Evolutionary conservation across 2,888 invertebrate species (phyloP).

Genomic region (Halocaridina rubra): DNA sequence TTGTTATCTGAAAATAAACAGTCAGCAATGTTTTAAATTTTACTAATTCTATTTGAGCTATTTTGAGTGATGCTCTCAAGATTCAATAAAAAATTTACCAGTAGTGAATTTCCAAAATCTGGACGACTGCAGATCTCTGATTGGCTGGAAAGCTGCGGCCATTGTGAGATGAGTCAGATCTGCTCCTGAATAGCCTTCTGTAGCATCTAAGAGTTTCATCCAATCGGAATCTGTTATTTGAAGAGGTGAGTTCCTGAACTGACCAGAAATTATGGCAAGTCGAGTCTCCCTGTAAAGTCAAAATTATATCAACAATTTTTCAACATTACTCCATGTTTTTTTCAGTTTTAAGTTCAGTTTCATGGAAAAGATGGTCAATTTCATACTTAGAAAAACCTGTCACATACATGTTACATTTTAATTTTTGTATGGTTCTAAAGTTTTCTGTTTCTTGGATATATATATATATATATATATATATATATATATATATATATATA

Average conservation of each 20-base stretch:
- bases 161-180: slow-evolving; percentile 72
- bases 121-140: slow-evolving; percentile 70
- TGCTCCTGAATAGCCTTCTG: slow-evolving; percentile 73
- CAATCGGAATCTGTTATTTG: slow-evolving; percentile 67
- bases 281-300: slow-evolving; percentile 66
- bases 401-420: no score
- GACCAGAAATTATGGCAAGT: slow-evolving; percentile 66
- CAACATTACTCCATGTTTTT: not conserved
- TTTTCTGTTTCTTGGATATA: not conserved
- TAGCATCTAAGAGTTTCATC: slow-evolving; percentile 69
- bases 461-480: slow-evolving; percentile 17
- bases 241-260: slow-evolving; percentile 65
- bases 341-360: not conserved
- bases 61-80: no score
- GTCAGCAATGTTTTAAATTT: no score
- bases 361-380: no score
- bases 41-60: no score
- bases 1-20: slow-evolving; percentile 44
- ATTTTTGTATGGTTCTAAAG: not conserved
- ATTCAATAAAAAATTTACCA: slow-evolving; percentile 27
- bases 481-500: slow-evolving; percentile 11
- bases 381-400: no score
- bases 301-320: not conserved
- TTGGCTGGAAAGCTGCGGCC: slow-evolving; percentile 70
- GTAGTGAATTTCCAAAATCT: slow-evolving; percentile 67